Conservation (phyloP, 2,797 vertebrate genomes). For the Cirrhinus molitorella region DNA sequence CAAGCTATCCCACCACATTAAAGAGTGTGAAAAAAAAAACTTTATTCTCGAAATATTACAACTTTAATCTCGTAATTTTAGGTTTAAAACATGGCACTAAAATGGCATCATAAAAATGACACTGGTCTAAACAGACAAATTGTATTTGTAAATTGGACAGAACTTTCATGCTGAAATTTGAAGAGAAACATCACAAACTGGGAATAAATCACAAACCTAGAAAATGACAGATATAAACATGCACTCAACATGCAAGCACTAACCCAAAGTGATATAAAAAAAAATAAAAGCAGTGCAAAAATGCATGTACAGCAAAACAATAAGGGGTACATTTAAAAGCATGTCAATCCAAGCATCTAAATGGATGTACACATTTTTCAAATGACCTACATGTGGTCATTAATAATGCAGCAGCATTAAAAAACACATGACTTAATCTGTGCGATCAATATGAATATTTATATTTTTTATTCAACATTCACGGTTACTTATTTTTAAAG, state of each 20-base stretch:
- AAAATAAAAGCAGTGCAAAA: not conserved
- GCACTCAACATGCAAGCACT: not conserved
- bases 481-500: slow-evolving; percentile 12
- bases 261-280: not conserved
- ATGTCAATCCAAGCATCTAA: not conserved
- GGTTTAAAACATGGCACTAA: too few relatives aligned
- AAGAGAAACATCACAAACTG: not conserved
- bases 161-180: too few relatives aligned
- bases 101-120: too few relatives aligned
- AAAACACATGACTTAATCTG: slow-evolving; percentile 8
- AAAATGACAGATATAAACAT: not conserved
- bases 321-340: not conserved
- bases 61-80: too few relatives aligned
- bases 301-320: not conserved
- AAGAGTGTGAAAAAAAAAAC: too few relatives aligned
- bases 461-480: slow-evolving; percentile 23
- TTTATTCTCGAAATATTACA: too few relatives aligned
- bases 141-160: not conserved
- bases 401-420: slow-evolving; percentile 41
- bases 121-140: not conserved
- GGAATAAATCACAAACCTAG: not conserved
- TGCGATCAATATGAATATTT: slow-evolving; percentile 42
- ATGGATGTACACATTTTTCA: slow-evolving; percentile 6
- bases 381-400: slow-evolving; percentile 15
- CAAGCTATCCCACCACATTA: too few relatives aligned